Percentiles rank a stretch among this genome's conserved stretches.
These are phyloP conservation scores for Dasysyrphus albostriatus DNA, from an alignment of 2,888 invertebrate species.

Conservation along the genomic window DNA sequence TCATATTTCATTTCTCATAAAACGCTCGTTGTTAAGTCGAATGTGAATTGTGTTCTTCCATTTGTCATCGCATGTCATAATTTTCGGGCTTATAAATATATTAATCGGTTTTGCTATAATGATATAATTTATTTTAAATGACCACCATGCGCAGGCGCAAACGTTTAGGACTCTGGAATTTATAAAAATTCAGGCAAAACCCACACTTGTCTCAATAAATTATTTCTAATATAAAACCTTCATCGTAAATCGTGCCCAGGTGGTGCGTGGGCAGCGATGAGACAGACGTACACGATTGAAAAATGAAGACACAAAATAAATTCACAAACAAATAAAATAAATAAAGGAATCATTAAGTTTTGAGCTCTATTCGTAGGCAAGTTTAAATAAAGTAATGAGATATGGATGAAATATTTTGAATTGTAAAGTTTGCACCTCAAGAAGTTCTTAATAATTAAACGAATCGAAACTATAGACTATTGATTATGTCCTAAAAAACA, in stretches of 20 bases:
- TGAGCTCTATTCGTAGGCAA: neutral
- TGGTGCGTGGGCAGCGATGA: neutral
- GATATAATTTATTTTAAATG: conserved; percentile 3
- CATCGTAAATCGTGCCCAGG: neutral
- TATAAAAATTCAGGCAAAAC: conserved; percentile 1
- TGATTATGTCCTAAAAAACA: too few species aligned
- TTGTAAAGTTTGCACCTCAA: neutral
- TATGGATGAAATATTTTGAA: neutral
- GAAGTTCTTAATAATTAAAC: too few species aligned
- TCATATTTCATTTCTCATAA: neutral
- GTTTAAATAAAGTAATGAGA: neutral
- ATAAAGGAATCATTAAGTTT: neutral
- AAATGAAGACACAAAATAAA: neutral
- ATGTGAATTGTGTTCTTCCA: neutral
- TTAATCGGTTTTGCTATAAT: neutral
- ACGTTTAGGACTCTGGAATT: neutral
- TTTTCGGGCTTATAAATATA: neutral
- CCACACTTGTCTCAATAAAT: conserved; percentile 3
- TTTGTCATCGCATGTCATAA: conserved; percentile 24
- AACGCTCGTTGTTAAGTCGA: neutral
- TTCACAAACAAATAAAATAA: neutral
- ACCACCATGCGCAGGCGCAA: neutral
- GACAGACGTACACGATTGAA: neutral
- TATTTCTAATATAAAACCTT: neutral
- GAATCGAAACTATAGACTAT: too few species aligned